Evolutionary conservation across 1,140 invertebrate genomes (phyloP), one percentile per base, ranked within the genome.

Genomic region (Pteromalus puparum): DNA sequence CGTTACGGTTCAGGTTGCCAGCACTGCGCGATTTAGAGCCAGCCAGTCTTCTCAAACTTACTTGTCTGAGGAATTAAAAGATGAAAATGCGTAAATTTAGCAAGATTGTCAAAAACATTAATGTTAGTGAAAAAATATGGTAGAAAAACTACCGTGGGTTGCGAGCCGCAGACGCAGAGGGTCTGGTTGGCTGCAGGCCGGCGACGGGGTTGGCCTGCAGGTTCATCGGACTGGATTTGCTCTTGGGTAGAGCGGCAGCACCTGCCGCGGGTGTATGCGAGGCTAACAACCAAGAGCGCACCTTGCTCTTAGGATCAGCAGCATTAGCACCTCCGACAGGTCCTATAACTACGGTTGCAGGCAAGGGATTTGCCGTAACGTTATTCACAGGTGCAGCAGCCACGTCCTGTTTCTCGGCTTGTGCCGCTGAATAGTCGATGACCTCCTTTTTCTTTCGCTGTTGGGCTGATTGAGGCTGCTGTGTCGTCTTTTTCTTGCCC

Each of bases 221-320:
- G 26, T 95, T 95, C 0, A 95, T 93, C 0, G 96, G 96, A 0
- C 95, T 96, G 0, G 96, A 96, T 88, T 96, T 97, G 86, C 94
- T 97, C 92, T 96, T 97, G 46, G 94, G 90, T 70, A 94, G 80
- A 65, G 46, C 82, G 18, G 74, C 4, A n/a, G 13, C 21, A n/a
- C 9, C 13, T 10, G 73, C 73, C 0, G 87, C 83, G 15, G 90
- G 90, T 4, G 86, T 87, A 12, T 95, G 96, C 0, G 96, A 96
- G 68, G 96, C 96, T 65, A 97, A 88, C n/a, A 97, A 91, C 97
- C 97, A 97, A 83, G 96, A 97, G 83, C 97, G 95, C 7, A 97
- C 97, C 92, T 97, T 97, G 30, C 95, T 96, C 75, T 97, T 94
- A 0, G 97, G 96, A 91, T 97, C 96, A 0, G 95, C 88, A 82